A percentile compares a stretch with the other conserved stretches of the same genome.
phyloP scores from a whole-genome alignment of 2,888 invertebrate species.

The Calameuta pallipes region DNA sequence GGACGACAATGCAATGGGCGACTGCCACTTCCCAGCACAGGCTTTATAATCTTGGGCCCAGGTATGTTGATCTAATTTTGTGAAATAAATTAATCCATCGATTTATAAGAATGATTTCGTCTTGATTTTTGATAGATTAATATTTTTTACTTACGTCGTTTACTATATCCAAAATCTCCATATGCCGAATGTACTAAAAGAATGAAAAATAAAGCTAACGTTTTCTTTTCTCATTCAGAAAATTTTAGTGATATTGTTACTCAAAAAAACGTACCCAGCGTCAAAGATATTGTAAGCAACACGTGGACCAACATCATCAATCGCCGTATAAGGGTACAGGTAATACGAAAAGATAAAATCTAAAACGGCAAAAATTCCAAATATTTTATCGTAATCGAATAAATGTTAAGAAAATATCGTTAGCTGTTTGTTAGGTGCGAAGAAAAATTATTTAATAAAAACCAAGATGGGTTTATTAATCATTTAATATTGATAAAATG shows the following conservation, averaged over 20 bases:
- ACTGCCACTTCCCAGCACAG: slow-evolving; percentile 76
- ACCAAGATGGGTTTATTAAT: not conserved
- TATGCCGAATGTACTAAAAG: slow-evolving; percentile 8
- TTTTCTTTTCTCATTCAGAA: not conserved
- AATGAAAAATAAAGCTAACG: not conserved
- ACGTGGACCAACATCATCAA: not conserved
- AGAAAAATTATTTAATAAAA: not conserved
- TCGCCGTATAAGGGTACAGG: not conserved
- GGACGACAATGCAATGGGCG: slow-evolving; percentile 75
- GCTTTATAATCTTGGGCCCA: slow-evolving; percentile 74
- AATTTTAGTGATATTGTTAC: not conserved
- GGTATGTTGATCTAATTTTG: slow-evolving; percentile 69
- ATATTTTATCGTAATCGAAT: not conserved
- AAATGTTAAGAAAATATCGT: not conserved
- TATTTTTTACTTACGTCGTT: slow-evolving; percentile 36
- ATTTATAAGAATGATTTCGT: not conserved
- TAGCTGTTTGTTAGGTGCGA: not conserved
- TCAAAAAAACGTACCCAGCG: not conserved
- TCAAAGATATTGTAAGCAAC: not conserved
- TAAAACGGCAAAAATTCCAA: not conserved
- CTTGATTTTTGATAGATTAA: not conserved
- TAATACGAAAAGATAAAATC: not conserved
- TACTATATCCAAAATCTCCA: slow-evolving; percentile 43
- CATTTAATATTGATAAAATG: not conserved
- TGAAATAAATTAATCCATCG: not conserved